Percentiles rank a stretch among this genome's conserved stretches.
phyloP scores from a whole-genome alignment of 2,113 vertebrate species.

The Lota lota region DNA sequence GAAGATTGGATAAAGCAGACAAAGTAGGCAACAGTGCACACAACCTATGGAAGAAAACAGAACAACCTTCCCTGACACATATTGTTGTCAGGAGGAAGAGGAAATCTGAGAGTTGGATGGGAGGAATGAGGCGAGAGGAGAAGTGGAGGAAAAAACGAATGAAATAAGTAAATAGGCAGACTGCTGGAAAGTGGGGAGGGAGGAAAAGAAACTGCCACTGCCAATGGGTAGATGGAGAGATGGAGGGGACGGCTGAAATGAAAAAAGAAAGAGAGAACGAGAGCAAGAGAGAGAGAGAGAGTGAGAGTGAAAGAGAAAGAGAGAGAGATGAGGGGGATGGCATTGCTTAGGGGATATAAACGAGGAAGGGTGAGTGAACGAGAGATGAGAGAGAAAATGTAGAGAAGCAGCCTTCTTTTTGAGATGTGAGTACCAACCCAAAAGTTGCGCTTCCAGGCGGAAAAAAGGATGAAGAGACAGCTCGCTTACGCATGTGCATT shows the following conservation, averaged over 20 bases:
- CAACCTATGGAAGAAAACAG: no score
- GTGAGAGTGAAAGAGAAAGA: not conserved
- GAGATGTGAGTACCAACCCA: no score
- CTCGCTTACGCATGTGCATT: no score
- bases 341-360: no score
- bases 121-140: not conserved
- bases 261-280: not conserved
- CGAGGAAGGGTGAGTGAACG: not conserved
- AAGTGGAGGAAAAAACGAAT: not conserved
- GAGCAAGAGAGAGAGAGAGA: not conserved
- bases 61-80: no score
- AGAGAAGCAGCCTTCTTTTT: no score
- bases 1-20: not conserved
- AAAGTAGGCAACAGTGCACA: not conserved
- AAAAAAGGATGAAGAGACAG: no score
- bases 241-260: not conserved
- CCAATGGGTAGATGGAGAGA: not conserved
- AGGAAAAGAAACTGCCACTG: no score
- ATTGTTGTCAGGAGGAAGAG: not conserved
- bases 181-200: no score
- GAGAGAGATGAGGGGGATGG: no score
- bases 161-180: not conserved
- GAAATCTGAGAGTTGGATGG: not conserved
- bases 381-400: constrained; percentile 16
- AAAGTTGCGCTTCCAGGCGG: no score